Conservation (phyloP, 1,140 invertebrate species). For the Brachionus rubens region DNA sequence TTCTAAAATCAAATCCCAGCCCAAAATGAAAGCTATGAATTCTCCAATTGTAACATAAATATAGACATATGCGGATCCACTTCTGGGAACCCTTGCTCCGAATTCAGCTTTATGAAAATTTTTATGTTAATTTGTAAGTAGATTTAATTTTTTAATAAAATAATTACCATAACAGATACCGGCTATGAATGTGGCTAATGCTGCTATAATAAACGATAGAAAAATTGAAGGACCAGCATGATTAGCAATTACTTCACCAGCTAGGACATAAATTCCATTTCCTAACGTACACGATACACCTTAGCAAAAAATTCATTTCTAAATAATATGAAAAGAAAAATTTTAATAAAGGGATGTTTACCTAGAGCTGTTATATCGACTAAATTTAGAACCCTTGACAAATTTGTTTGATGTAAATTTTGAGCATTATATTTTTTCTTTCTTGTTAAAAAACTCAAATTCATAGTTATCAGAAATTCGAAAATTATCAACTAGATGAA, state of each 20-base stretch:
- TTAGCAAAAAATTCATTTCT: background rate
- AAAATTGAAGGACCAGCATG: constrained; percentile 83
- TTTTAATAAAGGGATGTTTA: no score
- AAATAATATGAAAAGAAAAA: background rate
- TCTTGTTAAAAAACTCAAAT: background rate
- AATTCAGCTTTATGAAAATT: constrained; percentile 68
- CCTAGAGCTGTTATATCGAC: constrained; percentile 72
- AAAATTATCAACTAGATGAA: no score
- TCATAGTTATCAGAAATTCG: no score
- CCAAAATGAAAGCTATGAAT: constrained; percentile 86
- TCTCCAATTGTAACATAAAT: constrained; percentile 69
- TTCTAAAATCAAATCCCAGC: constrained; percentile 84
- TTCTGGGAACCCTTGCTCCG: constrained; percentile 79
- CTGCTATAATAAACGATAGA: constrained; percentile 79
- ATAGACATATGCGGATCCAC: constrained; percentile 74
- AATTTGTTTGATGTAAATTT: constrained; percentile 61
- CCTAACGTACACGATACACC: constrained; percentile 65
- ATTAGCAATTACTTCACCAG: constrained; percentile 62
- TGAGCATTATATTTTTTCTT: constrained; percentile 30
- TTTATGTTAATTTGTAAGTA: background rate
- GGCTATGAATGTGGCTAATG: constrained; percentile 75
- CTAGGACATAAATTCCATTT: constrained; percentile 66
- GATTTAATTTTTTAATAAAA: background rate
- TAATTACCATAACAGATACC: constrained; percentile 71
- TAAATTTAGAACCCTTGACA: constrained; percentile 72